Evolutionary conservation across 2,797 vertebrate species (phyloP).

Genomic region (Enteromius argenteus): DNA sequence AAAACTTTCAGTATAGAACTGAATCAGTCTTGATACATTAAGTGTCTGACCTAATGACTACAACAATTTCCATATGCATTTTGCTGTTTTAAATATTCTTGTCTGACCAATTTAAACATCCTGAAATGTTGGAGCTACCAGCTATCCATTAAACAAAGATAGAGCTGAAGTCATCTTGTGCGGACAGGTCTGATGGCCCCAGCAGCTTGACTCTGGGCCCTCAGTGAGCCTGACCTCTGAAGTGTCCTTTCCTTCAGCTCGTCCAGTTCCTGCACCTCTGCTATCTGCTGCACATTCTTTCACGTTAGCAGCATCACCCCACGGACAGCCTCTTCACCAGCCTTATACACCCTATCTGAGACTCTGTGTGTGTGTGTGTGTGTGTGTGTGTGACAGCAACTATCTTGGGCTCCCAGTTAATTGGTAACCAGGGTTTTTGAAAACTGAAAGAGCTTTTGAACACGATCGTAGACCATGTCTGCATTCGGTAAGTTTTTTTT

Average conservation of each 20-base stretch:
- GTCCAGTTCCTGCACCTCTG: conserved; percentile 73
- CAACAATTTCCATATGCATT: no score
- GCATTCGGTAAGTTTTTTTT: conserved; percentile 76
- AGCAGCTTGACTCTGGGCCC: conserved; percentile 44
- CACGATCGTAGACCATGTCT: conserved; percentile 70
- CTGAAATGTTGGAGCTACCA: background rate
- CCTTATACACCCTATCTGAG: conserved; percentile 49
- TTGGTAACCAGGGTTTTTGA: conserved; percentile 57
- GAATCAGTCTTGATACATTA: background rate
- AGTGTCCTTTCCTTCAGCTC: conserved; percentile 74
- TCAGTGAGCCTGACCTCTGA: conserved; percentile 77
- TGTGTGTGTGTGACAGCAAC: conserved; percentile 7
- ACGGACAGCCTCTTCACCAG: conserved; percentile 74
- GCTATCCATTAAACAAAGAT: background rate
- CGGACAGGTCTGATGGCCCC: conserved; percentile 18
- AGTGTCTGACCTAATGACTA: background rate
- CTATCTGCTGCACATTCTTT: conserved; percentile 84
- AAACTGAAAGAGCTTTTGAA: conserved; percentile 48
- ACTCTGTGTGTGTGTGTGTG: conserved; percentile 19
- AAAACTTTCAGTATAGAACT: no score
- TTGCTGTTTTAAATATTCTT: background rate
- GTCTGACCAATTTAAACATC: background rate
- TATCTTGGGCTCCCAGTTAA: conserved; percentile 55
- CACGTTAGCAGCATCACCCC: conserved; percentile 82
- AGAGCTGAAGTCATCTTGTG: background rate